A percentile compares a stretch with the other conserved stretches of the same genome.
Conservation (phyloP, 2,797 vertebrate genomes). For the Halcyon badia region DNA sequence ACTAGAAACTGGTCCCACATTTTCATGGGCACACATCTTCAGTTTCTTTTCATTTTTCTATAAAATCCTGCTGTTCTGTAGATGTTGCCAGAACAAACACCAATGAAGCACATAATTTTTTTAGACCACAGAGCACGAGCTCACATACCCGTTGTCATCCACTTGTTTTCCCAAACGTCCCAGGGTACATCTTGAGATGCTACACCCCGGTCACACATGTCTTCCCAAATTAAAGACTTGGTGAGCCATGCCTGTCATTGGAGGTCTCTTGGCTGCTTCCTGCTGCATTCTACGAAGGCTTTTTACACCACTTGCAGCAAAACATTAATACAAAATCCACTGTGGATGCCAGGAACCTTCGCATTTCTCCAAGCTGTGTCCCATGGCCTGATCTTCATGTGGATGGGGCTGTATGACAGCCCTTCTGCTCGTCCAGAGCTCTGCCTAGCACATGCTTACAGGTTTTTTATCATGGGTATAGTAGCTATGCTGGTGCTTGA, state of each 20-base stretch:
- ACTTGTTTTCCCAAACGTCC: slow-evolving; percentile 1
- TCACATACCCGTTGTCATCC: not conserved
- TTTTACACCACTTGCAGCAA: not conserved
- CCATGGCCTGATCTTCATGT: fast-evolving
- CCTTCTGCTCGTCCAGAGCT: not conserved
- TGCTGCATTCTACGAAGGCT: fast-evolving
- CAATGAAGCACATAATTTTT: not conserved
- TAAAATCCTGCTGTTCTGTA: slow-evolving; percentile 15
- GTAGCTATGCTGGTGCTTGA: fast-evolving
- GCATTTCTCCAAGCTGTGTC: fast-evolving
- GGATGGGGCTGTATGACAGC: not conserved
- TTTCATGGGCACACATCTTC: not conserved
- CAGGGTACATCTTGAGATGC: not conserved
- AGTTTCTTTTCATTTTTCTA: not conserved
- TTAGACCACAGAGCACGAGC: not conserved
- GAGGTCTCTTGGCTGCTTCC: not conserved
- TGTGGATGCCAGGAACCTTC: not conserved
- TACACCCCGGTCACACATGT: not conserved
- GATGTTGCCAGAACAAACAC: slow-evolving; percentile 53
- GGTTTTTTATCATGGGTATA: fast-evolving
- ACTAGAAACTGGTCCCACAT: not conserved
- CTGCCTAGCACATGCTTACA: fast-evolving
- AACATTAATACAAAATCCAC: not conserved
- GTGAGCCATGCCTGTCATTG: not conserved
- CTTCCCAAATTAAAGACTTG: not conserved